phyloP scores from a whole-genome alignment of 2,888 invertebrate genomes.

The Andrena bucephala region DNA sequence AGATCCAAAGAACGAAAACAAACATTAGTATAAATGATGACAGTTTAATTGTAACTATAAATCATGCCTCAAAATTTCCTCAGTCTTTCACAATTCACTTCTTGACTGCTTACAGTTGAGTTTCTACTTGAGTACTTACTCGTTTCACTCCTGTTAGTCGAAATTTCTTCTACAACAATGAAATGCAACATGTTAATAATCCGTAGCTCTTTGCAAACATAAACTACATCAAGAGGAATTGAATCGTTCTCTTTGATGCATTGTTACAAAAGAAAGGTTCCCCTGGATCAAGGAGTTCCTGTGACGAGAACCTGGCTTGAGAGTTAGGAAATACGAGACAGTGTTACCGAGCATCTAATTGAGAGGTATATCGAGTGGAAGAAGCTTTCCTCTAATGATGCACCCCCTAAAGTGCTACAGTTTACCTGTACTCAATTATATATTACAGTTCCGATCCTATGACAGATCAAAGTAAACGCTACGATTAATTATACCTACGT shows the following conservation, averaged over 20 bases:
- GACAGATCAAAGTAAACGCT: constrained; percentile 23
- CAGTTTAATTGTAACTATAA: too few species aligned
- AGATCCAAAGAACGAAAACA: too few species aligned
- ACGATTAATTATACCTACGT: not conserved
- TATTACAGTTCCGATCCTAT: not conserved
- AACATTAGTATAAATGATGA: too few species aligned
- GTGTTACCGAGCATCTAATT: not conserved
- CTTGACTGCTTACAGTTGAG: too few species aligned
- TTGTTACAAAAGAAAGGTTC: not conserved
- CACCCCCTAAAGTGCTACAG: not conserved
- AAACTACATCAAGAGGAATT: not conserved
- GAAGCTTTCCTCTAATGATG: constrained; percentile 4
- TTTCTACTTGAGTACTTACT: too few species aligned
- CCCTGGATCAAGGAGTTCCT: not conserved
- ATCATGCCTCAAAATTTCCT: too few species aligned
- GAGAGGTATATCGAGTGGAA: not conserved
- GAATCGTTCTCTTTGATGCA: constrained; percentile 9
- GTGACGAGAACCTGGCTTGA: constrained; percentile 2
- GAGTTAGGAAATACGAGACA: not conserved
- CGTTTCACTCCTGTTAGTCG: too few species aligned
- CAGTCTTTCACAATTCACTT: too few species aligned
- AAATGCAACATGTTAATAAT: not conserved
- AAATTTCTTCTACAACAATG: too few species aligned
- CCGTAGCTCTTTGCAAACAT: constrained; percentile 4
- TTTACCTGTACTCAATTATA: not conserved